Evolutionary conservation across 2,888 invertebrate species (phyloP).

Genomic region (Morpho achilles): DNA sequence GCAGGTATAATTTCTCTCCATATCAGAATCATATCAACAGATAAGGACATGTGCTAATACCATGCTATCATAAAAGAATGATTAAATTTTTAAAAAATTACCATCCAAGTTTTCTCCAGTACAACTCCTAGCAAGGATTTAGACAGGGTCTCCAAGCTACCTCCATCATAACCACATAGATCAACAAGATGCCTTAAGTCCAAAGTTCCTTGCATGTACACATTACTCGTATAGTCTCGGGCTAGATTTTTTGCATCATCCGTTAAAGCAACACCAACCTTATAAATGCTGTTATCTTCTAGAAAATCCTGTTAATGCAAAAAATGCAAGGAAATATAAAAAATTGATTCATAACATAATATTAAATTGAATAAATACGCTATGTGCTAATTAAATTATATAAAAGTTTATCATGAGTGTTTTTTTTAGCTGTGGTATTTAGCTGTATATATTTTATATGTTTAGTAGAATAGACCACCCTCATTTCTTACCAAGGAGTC

Average conservation of each 20-base stretch:
- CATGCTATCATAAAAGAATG: too few species aligned
- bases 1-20: too few species aligned
- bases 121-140: constrained; percentile 79
- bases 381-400: too few species aligned
- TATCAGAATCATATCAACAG: too few species aligned
- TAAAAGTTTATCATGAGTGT: too few species aligned
- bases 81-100: constrained; percentile 27
- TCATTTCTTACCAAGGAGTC: too few species aligned
- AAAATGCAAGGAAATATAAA: neutral
- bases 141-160: constrained; percentile 83
- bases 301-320: constrained; percentile 69
- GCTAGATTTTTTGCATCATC: constrained; percentile 84
- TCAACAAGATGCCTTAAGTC: constrained; percentile 84
- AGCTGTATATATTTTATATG: too few species aligned
- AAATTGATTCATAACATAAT: neutral
- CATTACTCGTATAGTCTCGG: constrained; percentile 77
- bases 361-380: neutral
- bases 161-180: constrained; percentile 55
- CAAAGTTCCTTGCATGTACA: constrained; percentile 78
- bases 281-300: constrained; percentile 82
- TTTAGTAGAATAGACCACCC: too few species aligned
- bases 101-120: constrained; percentile 83
- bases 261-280: constrained; percentile 86
- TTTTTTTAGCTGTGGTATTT: too few species aligned
- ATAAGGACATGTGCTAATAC: too few species aligned